Evolutionary conservation across 1,140 invertebrate species (phyloP), one percentile per base, ranked within the genome.

Genomic region (Diabrotica undecimpunctata): DNA sequence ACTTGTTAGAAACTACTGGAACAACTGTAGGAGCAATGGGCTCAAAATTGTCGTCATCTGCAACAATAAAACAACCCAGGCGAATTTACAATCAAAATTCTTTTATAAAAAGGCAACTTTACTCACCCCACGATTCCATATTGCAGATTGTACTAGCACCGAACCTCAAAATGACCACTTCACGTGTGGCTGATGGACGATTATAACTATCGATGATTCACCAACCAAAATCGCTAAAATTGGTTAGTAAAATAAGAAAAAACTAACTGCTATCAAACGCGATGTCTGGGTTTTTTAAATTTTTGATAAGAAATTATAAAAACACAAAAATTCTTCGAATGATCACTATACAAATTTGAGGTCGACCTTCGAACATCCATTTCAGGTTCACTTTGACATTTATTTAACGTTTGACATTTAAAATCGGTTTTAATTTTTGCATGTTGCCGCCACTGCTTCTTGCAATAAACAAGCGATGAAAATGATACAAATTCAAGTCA

Each of bases 1-100:
- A 94, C 85, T 90, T 92, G 79, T 92, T 90, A n/a, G 70, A 8
- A 35, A 38, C 41, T 6, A 66, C 39, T 35, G 54, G 54, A 54
- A 61, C 55, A 59, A 66, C 50, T 10, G 64, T 57, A 13, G 71
- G 62, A n/a, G 62, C 61, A 58, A 64, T 68, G 14, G 75, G 74
- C 50, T 76, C 74, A 67, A 79, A 79, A 70, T 77, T 73, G 14
- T 79, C 77, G 61, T 77, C 75, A 68, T 79, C 78, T 79, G 62
- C 63, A 74, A 71, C 25, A 41, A 58, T 13, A 9, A 54, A 12
- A 38, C 11, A 9, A n/a, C 5, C 0, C 6, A 12, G 6, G 11
- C 0, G 8, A 12, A 38, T 13, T 58, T 58, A 61, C 12, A 65
- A 57, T 37, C 14, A 41, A 51, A 37, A 59, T 13, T 50, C 50